Base-by-base conservation (phyloP, 2,113 vertebrate species). In the Seriola quinqueradiata region DNA sequence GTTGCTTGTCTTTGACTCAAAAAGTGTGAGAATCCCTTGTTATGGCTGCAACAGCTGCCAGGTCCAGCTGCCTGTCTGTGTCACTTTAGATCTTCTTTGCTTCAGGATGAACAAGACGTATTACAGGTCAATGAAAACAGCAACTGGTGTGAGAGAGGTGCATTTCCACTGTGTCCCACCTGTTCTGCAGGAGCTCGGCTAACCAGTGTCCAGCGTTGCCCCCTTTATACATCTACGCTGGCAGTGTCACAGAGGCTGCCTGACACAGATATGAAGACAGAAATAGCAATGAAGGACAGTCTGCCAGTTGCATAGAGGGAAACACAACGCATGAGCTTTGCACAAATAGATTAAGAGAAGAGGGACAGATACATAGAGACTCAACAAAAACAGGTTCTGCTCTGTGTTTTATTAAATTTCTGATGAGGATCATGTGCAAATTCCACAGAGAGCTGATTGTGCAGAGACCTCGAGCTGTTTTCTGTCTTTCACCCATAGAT, bases 221-320 rank as follows among this genome's bases (percentile, higher is more conserved):
- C 75, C 65, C 64, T 79, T 89, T 52, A 57, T 77, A 80, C 50
- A 70, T 28, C 69, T 34, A 28, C 72, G 13, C 70, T 65, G 78
- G 52, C 78, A 52, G 71, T 50, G 75, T 74, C 80, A 81, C 77
- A 71, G 67, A 76, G 36, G 50, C 66, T 69, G 67, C 81, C 48
- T 89, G 87, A 91, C 91, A 93, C 82, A 79, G 83, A 86, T 91
- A 88, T 83, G 79, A 54, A 77, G 86, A 91, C 87, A 81, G 85
- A 92, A 93, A 92, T 93, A 92, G 87, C 54, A 75, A 70, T n/a
- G 0, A 21, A 55, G 71, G 66, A 70, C 77, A 40, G 82, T 32
- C 54, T 80, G 80, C 67, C 78, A 77, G 69, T 54, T 79, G 34
- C 57, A 85, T 42, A 71, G 61, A 75, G 2, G 12, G 63, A 46